A percentile compares a stretch with the other conserved stretches of the same genome.
Evolutionary conservation across 2,797 vertebrate genomes (phyloP).

Genomic region (Moxostoma hubbsi): DNA sequence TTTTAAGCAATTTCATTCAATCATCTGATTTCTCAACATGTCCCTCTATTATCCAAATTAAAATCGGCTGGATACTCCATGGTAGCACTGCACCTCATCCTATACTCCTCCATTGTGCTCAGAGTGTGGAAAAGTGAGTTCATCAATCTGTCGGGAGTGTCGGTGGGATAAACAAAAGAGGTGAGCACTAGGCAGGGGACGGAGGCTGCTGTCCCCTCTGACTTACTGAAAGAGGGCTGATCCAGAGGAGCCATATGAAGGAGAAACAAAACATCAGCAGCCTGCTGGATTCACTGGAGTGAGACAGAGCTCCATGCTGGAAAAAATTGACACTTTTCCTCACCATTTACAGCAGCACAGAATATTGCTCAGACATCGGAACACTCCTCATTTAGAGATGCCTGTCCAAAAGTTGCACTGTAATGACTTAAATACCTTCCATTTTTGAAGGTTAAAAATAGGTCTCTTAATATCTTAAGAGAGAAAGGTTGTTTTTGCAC

Average conservation of each 20-base stretch:
- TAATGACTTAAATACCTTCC: background rate
- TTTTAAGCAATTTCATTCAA: no score
- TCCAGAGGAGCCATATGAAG: constrained; percentile 55
- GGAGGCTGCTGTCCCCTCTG: constrained; percentile 23
- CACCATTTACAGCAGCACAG: constrained; percentile 65
- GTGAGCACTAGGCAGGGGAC: background rate
- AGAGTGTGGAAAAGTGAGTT: constrained; percentile 22
- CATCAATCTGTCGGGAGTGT: constrained; percentile 38
- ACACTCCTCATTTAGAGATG: constrained; percentile 57
- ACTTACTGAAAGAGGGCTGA: constrained; percentile 63
- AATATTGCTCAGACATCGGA: constrained; percentile 64
- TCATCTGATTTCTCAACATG: background rate
- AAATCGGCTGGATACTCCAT: background rate
- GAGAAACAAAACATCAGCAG: constrained; percentile 66
- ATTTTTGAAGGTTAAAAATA: background rate
- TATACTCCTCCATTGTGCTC: background rate
- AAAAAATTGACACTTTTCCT: constrained; percentile 70
- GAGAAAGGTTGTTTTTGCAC: background rate
- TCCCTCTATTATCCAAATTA: background rate
- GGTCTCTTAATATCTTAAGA: background rate
- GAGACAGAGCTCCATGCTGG: constrained; percentile 63
- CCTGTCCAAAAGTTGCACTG: constrained; percentile 48
- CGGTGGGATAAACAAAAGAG: constrained; percentile 35
- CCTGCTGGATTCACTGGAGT: constrained; percentile 67
- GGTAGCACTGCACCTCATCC: background rate